Base-by-base conservation (phyloP, 2,888 invertebrate genomes). In the Hydraecia micacea region DNA sequence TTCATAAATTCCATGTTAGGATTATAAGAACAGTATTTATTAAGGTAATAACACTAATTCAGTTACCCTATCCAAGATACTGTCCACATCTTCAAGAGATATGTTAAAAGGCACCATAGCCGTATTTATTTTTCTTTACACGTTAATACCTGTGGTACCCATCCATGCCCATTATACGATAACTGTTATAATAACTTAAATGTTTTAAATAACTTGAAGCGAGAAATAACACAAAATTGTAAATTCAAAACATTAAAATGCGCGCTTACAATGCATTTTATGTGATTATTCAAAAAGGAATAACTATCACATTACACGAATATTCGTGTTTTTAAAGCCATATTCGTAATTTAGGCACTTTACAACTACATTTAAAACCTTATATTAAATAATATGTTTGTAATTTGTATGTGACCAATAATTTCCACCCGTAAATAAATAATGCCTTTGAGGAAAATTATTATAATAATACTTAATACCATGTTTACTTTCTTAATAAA, bases 181-280 rank as follows among this genome's bases (percentile, higher is more conserved):
- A 73, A 49, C 77, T 65, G 39, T 72, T 63, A 63, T 15, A 71
- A 73, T 83, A 73, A 76, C 68, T 83, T 67, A 32, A 4, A 13
- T 1, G n/a, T 67, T 70, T 84, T 73, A 78, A 70, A 75, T 71
- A 73, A 84, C 39, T 7, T 55, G 46, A 74, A 72, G 74, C 49
- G 18, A 68, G 46, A 28, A 83, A 69, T 72, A 60, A 83, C 67
- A 74, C 52, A 52, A 84, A 67, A 39, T 60, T 73, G 65, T 84
- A 79, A 28, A 79, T 82, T 49, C 36, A n/a, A 55, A 58, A 71
- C 79, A 75, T 84, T 84, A 79, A 63, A 67, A 67, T 11, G 36
- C 42, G 13, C n/a, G 13, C 42, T 75, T 71, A 65, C 75, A 55
- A 60, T 65, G 36, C 25, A 39, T 60, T 77, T 78, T 73, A 84